phyloP scores from a whole-genome alignment of 2,888 invertebrate genomes.

The Spilosoma lubricipeda region DNA sequence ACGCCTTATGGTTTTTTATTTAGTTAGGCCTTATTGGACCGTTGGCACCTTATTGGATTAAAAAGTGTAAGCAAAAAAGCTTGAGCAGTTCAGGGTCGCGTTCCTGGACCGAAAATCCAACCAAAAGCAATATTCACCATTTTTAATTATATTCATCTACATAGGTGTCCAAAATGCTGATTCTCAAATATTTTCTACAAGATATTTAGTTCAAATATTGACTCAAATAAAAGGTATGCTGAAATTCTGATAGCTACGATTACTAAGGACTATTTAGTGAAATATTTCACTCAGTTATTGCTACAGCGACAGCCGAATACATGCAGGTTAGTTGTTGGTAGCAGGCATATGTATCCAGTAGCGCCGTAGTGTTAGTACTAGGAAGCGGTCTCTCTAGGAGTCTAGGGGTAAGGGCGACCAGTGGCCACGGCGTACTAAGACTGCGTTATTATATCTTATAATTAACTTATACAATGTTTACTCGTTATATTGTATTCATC shows the following conservation, averaged over 20 bases:
- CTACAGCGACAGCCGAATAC: constrained; percentile 46
- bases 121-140: no score
- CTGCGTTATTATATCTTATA: constrained; percentile 72
- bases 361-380: constrained; percentile 65
- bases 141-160: not conserved
- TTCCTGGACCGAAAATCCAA: not conserved
- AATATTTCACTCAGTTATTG: constrained; percentile 40
- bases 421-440: constrained; percentile 77
- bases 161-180: not conserved
- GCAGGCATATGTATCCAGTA: constrained; percentile 66
- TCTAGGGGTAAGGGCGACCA: constrained; percentile 61
- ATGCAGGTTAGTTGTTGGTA: constrained; percentile 72
- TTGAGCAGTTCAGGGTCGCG: not conserved
- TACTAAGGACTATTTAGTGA: constrained; percentile 17
- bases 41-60: not conserved
- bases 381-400: constrained; percentile 72
- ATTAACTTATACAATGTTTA: constrained; percentile 71
- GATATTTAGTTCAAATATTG: not conserved
- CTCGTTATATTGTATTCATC: constrained; percentile 64
- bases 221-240: not conserved
- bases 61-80: not conserved
- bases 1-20: not conserved
- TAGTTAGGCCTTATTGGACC: not conserved
- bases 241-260: constrained; percentile 1
- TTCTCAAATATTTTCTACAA: not conserved